Conservation (phyloP, 2,113 vertebrate genomes). For the Gopherus evgoodei region DNA sequence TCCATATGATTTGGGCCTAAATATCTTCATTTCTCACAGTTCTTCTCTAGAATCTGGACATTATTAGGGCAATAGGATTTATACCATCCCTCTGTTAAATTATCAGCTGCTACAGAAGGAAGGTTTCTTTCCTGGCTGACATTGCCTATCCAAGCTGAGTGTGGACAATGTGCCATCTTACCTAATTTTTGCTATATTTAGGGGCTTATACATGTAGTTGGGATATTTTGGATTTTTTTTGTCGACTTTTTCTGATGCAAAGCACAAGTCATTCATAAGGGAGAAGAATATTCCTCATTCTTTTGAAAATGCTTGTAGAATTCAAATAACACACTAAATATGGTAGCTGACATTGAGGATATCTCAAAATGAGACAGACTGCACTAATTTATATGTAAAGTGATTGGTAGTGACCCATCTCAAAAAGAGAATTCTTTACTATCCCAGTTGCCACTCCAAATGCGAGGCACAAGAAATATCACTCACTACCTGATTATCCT, state of each 20-base stretch:
- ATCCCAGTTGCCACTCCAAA: neutral
- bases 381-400: conserved; percentile 7
- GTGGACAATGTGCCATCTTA: neutral
- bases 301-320: neutral
- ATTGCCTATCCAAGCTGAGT: neutral
- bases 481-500: neutral
- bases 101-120: neutral
- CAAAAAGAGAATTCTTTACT: conserved; percentile 27
- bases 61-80: neutral
- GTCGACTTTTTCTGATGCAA: neutral
- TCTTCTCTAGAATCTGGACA: neutral
- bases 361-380: neutral
- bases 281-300: conserved; percentile 22
- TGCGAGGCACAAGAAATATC: neutral
- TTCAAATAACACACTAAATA: conserved; percentile 3
- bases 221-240: neutral
- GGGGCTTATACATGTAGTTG: neutral
- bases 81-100: neutral
- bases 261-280: neutral
- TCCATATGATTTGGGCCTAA: neutral
- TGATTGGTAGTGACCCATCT: neutral
- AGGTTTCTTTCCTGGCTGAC: neutral
- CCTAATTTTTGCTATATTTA: neutral
- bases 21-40: neutral
- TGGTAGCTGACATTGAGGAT: conserved; percentile 11